These are phyloP conservation scores for Anisognathus igniventris DNA, from an alignment of 2,797 vertebrate genomes.

Conservation along the genomic window DNA sequence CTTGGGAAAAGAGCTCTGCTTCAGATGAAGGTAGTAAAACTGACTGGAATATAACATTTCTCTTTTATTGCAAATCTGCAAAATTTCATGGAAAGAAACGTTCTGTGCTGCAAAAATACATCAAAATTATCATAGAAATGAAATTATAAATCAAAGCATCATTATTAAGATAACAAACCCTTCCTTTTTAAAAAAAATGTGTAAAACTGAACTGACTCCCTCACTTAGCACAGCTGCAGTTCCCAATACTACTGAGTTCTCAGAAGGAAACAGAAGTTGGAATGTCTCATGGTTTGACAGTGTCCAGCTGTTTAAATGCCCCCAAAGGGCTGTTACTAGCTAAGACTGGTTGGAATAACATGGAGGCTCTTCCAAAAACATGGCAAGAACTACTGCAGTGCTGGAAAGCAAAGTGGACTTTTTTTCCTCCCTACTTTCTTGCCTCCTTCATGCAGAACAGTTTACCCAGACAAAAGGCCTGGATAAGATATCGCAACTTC, in stretches of 20 bases:
- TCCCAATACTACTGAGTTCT: background rate
- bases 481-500: background rate
- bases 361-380: background rate
- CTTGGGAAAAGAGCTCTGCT: background rate
- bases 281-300: background rate
- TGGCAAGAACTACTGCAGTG: background rate
- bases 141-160: background rate
- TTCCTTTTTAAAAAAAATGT: background rate
- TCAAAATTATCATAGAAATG: background rate
- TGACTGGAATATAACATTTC: background rate
- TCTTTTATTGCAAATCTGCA: background rate
- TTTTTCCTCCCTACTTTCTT: background rate
- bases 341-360: background rate
- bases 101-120: background rate
- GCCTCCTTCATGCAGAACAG: background rate
- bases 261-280: background rate
- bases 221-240: background rate
- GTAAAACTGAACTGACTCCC: background rate
- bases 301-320: background rate
- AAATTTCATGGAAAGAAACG: background rate
- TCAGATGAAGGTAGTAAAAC: background rate
- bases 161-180: background rate
- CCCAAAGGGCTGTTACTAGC: background rate
- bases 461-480: background rate
- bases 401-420: background rate